Evolutionary conservation across 2,888 invertebrate species (phyloP), one percentile per base, ranked within the genome.

Genomic region (Hyalella azteca): DNA sequence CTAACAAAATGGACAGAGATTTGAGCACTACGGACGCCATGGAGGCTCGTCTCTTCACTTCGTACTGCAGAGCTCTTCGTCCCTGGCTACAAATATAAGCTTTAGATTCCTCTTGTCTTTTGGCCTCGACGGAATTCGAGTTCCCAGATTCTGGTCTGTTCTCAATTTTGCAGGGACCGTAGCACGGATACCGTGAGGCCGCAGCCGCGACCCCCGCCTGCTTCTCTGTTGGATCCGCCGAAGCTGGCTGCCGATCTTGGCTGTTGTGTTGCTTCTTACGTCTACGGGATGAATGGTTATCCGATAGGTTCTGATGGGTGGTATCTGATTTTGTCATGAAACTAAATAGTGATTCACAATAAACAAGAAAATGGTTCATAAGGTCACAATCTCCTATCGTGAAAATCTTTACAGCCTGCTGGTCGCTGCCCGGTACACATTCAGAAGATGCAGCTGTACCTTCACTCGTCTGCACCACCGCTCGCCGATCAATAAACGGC

Each of bases 1-100:
- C 89, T 48, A 89, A 86, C 41, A 89, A 88, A 45, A 89, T 85
- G 3, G 89, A 89, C 39, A 89, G 86, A 26, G 88, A 87, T 81
- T 87, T 88, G 54, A 89, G 85, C 22, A 89, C 89, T 59, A 88
- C 86, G 4, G 87, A 86, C 19, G 83, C 86, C 86, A 86, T 86
- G 77, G 73, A 73, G 29, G 77, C 40, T 75, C 75, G 40, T 45
- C 75, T 40, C n/a, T 75, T 75, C 5, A 45, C 45, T 39, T 75
- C 75, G 41, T 75, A 29, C 45, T 41, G 26, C 45, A 75, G 45
- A n/a, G 45, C 75, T 41, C 75, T 75, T 41, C 75, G 36, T 36
- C 66, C 66, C 19, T 32, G 66, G 36, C 66, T 66, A 19, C 66
- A 66, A 36, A 36, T 36, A 36, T 29, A 66, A 66, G 13, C 36